Conservation (phyloP, 2,113 vertebrate genomes). For the Cebidichthys violaceus region DNA sequence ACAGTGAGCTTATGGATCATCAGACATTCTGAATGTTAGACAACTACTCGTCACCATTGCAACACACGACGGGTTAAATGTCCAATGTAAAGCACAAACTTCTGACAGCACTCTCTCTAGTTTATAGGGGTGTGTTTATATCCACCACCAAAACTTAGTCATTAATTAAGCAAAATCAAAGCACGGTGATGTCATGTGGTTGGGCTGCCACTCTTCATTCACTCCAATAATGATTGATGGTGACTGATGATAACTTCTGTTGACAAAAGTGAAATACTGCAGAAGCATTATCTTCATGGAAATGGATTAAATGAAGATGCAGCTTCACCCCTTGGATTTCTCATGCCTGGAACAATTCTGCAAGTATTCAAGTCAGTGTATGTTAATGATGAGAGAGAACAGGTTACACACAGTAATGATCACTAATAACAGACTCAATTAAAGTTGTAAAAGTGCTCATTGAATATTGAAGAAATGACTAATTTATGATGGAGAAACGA, state of each 20-base stretch:
- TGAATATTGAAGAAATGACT: constrained; percentile 9
- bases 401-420: background rate
- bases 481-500: background rate
- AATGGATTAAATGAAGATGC: background rate
- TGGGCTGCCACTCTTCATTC: background rate
- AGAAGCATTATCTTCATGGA: background rate
- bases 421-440: background rate
- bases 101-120: background rate
- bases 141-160: background rate
- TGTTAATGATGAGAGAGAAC: background rate
- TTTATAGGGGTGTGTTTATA: background rate
- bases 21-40: background rate
- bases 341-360: background rate
- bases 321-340: background rate
- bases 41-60: background rate
- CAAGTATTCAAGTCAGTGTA: background rate
- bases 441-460: background rate
- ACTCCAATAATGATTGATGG: too few species aligned
- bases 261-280: too few species aligned
- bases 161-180: background rate
- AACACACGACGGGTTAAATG: background rate
- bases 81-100: background rate
- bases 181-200: background rate
- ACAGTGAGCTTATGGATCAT: background rate
- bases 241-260: too few species aligned